Evolutionary conservation across 2,888 invertebrate genomes (phyloP).

Genomic region (Stenodema calcarata): DNA sequence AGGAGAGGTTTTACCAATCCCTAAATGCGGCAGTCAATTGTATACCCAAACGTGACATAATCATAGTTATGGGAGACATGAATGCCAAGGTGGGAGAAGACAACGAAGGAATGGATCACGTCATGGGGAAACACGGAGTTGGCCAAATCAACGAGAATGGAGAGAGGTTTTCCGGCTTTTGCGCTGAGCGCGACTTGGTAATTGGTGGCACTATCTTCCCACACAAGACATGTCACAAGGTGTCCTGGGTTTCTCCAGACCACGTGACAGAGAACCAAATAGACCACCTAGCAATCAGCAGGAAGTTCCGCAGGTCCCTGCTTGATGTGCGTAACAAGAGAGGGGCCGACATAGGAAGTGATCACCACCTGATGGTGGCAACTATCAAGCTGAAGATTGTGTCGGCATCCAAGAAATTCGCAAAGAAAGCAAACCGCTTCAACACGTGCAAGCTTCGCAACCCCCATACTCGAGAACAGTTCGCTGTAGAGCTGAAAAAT

Average conservation of each 20-base stretch:
- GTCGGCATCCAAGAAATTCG: not conserved
- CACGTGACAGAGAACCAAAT: conserved; percentile 15
- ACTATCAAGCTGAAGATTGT: too few species aligned
- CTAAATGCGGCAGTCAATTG: not conserved
- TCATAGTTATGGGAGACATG: not conserved
- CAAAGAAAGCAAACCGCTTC: not conserved
- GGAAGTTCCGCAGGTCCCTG: conserved; percentile 20
- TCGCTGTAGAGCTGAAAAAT: not conserved
- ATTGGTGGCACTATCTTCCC: conserved; percentile 27
- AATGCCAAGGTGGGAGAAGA: not conserved
- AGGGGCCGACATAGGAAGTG: too few species aligned
- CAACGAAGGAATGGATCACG: not conserved
- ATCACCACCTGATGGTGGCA: too few species aligned
- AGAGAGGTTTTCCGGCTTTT: not conserved
- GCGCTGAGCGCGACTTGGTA: conserved; percentile 3
- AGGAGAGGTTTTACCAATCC: not conserved
- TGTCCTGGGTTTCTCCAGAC: conserved; percentile 34
- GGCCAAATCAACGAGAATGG: not conserved
- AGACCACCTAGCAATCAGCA: conserved; percentile 24
- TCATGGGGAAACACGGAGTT: not conserved
- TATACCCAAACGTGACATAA: not conserved
- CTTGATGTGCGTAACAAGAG: conserved; percentile 11
- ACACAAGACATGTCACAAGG: conserved; percentile 25
- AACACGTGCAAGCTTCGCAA: conserved; percentile 5
- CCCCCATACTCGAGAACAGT: conserved; percentile 5